A percentile compares a stretch with the other conserved stretches of the same genome.
Conservation (phyloP, 2,888 invertebrate species). For the Morpho helenor region DNA sequence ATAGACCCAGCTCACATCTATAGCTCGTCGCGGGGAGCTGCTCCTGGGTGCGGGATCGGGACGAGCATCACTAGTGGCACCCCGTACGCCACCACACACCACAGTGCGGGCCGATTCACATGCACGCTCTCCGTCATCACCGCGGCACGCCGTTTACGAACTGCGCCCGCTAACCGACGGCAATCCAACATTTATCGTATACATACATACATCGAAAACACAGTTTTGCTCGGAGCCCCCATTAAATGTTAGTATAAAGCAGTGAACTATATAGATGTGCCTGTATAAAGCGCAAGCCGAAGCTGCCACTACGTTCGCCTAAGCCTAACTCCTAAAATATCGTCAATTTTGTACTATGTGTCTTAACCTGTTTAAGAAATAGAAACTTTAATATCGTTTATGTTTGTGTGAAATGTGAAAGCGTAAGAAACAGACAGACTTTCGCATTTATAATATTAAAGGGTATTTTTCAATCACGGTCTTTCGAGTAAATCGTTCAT, state of each 20-base stretch:
- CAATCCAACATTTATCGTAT: constrained; percentile 30
- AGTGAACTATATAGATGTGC: background rate
- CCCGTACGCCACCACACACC: constrained; percentile 41
- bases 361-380: no score
- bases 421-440: no score
- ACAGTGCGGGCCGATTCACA: constrained; percentile 56
- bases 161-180: constrained; percentile 40
- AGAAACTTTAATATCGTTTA: no score
- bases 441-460: no score
- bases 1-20: constrained; percentile 27
- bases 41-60: constrained; percentile 32
- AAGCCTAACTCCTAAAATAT: no score
- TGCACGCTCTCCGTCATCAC: constrained; percentile 35
- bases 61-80: constrained; percentile 30
- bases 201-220: constrained; percentile 1
- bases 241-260: background rate
- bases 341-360: no score
- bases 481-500: no score
- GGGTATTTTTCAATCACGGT: no score
- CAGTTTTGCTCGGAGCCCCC: background rate
- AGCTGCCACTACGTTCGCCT: no score
- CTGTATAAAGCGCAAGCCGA: no score
- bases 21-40: constrained; percentile 40
- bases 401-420: no score
- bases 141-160: constrained; percentile 46